phyloP scores from a whole-genome alignment of 2,797 vertebrate species.

The Hirundo rustica region DNA sequence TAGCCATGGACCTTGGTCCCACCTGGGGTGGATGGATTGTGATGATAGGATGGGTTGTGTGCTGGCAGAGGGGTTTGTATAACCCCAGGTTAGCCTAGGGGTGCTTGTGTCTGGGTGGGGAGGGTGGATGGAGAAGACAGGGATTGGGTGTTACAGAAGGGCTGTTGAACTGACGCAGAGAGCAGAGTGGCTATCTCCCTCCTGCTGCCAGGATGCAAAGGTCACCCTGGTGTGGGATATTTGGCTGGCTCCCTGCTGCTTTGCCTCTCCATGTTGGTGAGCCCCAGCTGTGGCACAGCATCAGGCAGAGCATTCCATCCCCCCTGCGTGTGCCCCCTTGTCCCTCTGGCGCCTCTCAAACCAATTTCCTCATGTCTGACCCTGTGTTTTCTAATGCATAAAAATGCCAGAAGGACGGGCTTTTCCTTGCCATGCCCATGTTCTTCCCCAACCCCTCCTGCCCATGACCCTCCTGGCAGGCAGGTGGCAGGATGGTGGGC shows the following conservation, averaged over 20 bases:
- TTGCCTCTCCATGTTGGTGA: neutral
- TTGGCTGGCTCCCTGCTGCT: neutral
- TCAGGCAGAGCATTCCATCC: neutral
- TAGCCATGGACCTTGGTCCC: accelerated
- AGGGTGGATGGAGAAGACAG: neutral
- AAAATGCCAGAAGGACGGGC: neutral
- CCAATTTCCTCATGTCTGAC: neutral
- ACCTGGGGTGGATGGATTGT: neutral
- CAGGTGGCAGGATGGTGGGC: neutral
- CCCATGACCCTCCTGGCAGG: neutral
- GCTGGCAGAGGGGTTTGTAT: neutral
- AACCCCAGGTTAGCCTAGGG: accelerated
- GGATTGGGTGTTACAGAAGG: accelerated
- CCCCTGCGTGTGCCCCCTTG: neutral
- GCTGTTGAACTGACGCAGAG: neutral
- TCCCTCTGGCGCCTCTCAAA: neutral
- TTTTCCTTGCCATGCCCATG: neutral
- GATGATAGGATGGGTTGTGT: neutral
- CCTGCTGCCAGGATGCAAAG: accelerated
- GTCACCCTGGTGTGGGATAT: neutral
- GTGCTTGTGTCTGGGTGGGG: neutral
- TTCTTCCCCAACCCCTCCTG: neutral
- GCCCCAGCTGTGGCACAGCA: neutral
- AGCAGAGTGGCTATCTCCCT: neutral
- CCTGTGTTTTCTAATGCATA: neutral